These are phyloP conservation scores for Andinoacara biseriatus DNA, from an alignment of 2,113 vertebrate genomes.

Conservation along the genomic window DNA sequence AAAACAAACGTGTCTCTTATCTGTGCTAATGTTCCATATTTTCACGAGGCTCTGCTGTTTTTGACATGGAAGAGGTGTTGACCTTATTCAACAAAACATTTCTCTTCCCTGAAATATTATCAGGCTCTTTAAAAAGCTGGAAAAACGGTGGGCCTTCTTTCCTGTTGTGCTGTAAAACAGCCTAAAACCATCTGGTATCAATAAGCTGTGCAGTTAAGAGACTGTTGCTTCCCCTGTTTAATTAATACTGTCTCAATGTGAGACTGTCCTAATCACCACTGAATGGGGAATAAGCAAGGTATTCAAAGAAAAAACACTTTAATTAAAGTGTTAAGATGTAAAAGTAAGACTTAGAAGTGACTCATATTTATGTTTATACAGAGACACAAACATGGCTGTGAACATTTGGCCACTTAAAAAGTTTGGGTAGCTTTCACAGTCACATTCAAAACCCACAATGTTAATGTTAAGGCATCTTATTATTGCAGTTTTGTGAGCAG, in stretches of 20 bases:
- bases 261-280: background rate
- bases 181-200: constrained; percentile 5
- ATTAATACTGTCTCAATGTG: constrained; percentile 5
- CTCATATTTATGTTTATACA: background rate
- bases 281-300: background rate
- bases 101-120: background rate
- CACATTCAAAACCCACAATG: background rate
- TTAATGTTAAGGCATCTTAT: background rate
- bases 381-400: background rate
- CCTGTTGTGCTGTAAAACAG: background rate
- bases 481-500: background rate
- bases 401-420: background rate
- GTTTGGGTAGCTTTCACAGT: background rate
- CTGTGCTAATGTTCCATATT: background rate
- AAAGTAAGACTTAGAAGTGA: background rate
- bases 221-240: background rate
- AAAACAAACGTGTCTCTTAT: background rate
- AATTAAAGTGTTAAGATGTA: background rate
- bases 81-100: constrained; percentile 24
- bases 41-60: background rate
- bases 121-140: background rate
- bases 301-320: background rate
- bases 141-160: background rate
- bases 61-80: constrained; percentile 11
- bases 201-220: background rate